phyloP scores from a whole-genome alignment of 2,113 vertebrate species.

The Charina bottae region DNA sequence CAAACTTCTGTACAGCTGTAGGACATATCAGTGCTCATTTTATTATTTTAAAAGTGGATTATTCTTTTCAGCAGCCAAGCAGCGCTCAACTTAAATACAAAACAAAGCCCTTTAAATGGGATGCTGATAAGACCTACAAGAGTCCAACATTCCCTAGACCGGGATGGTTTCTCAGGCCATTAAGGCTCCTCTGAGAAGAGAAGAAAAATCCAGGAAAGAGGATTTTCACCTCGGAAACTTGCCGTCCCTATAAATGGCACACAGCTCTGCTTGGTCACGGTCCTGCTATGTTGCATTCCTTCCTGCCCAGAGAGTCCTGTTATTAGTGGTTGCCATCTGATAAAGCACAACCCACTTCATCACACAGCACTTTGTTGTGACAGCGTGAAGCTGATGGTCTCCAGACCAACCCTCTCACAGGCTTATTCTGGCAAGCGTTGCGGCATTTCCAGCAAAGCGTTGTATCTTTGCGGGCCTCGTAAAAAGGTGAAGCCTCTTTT shows the following conservation, averaged over 20 bases:
- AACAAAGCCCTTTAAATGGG: too few relatives aligned
- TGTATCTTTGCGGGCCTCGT: neutral
- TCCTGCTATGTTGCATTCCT: neutral
- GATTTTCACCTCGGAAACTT: neutral
- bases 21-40: too few relatives aligned
- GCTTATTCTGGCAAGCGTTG: rapidly evolving
- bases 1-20: too few relatives aligned
- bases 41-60: too few relatives aligned
- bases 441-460: rapidly evolving
- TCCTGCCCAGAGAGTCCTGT: neutral
- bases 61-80: too few relatives aligned
- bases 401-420: neutral
- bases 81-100: too few relatives aligned
- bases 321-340: rapidly evolving
- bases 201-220: neutral
- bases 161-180: neutral
- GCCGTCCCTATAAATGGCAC: constrained; percentile 9
- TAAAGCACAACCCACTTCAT: neutral
- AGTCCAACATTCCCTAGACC: neutral
- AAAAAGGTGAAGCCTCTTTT: neutral
- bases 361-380: rapidly evolving
- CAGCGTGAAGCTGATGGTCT: rapidly evolving
- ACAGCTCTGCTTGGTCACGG: neutral
- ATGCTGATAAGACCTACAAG: neutral
- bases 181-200: neutral